phyloP scores from a whole-genome alignment of 2,113 vertebrate genomes.

The Microcebus lehilahytsara region DNA sequence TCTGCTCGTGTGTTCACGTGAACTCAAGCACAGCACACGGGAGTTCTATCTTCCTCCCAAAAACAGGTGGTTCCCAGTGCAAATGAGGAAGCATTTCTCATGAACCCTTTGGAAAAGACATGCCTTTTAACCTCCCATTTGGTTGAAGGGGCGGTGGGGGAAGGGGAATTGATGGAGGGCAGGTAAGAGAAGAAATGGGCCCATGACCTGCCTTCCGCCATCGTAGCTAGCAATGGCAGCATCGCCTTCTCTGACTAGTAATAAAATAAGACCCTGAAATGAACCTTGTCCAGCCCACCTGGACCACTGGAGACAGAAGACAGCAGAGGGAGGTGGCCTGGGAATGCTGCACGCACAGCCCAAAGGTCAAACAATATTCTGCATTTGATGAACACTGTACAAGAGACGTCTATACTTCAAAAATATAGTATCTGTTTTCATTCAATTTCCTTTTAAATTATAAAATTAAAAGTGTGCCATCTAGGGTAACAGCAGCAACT shows the following conservation, averaged over 20 bases:
- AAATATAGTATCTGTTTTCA: background rate
- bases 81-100: constrained; percentile 21
- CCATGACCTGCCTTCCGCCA: background rate
- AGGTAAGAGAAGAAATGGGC: background rate
- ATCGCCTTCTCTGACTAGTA: background rate
- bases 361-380: background rate
- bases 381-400: background rate
- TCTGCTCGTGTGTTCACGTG: background rate
- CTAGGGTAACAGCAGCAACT: background rate
- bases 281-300: background rate
- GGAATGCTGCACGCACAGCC: too few relatives aligned
- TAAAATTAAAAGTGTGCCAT: background rate
- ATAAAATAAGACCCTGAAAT: background rate
- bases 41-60: background rate
- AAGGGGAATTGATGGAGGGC: background rate
- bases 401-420: background rate
- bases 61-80: background rate
- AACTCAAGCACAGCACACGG: background rate
- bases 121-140: background rate
- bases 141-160: background rate
- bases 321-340: background rate
- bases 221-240: background rate
- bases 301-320: background rate
- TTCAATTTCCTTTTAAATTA: background rate
- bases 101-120: constrained; percentile 25